phyloP scores from a whole-genome alignment of 1,140 invertebrate genomes.

The Ectropis grisescens region DNA sequence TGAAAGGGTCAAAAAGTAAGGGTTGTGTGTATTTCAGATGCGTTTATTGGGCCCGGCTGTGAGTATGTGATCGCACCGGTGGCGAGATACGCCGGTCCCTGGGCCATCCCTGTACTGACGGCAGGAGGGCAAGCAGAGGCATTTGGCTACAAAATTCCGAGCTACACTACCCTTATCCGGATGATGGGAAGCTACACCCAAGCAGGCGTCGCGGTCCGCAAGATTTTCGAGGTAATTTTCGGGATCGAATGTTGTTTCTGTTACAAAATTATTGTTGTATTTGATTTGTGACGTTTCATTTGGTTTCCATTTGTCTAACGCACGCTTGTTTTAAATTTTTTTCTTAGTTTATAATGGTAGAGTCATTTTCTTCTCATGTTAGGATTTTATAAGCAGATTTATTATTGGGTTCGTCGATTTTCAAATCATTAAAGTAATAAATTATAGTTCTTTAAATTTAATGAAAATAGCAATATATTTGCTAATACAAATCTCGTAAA shows the following conservation, averaged over 20 bases:
- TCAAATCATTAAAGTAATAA: no score
- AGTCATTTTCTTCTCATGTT: no score
- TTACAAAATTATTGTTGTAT: conserved; percentile 4
- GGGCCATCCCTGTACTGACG: conserved; percentile 90
- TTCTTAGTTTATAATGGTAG: conserved; percentile 2
- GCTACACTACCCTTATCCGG: conserved; percentile 85
- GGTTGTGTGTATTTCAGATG: conserved; percentile 72
- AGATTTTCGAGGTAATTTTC: conserved; percentile 54
- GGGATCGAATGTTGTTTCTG: conserved; percentile 13
- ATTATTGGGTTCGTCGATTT: no score
- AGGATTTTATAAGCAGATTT: no score
- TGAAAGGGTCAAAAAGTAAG: conserved; percentile 1
- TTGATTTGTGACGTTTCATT: conserved; percentile 13
- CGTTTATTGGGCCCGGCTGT: conserved; percentile 91
- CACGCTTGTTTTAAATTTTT: neutral
- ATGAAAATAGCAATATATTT: no score
- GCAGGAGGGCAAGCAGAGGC: conserved; percentile 86
- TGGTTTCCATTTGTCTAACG: conserved; percentile 3
- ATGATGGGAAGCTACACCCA: conserved; percentile 88
- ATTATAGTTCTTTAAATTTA: no score
- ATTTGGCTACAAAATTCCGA: conserved; percentile 77
- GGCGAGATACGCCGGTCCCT: conserved; percentile 87
- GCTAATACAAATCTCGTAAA: no score
- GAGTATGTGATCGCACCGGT: conserved; percentile 94
- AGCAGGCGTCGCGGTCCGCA: conserved; percentile 77